These are phyloP conservation scores for Parnassius glacialis DNA, from an alignment of 2,888 invertebrate species.

Conservation along the genomic window DNA sequence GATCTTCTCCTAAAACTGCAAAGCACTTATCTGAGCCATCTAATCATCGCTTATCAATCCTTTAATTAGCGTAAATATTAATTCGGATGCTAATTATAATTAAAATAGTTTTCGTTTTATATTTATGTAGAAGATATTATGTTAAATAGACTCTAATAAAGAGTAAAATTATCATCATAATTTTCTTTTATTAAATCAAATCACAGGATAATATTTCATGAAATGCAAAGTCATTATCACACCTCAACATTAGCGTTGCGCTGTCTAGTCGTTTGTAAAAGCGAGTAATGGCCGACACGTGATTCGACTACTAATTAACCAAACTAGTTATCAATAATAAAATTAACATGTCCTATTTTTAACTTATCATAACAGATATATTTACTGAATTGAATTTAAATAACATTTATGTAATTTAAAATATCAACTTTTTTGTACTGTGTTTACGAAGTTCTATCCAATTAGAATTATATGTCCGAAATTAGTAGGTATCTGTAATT, in stretches of 20 bases:
- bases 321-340: slow-evolving; percentile 40
- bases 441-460: no score
- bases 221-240: slow-evolving; percentile 40
- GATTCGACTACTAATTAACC: slow-evolving; percentile 50
- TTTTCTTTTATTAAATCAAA: slow-evolving; percentile 24
- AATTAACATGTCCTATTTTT: slow-evolving; percentile 27
- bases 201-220: slow-evolving; percentile 33
- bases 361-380: slow-evolving; percentile 5
- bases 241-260: slow-evolving; percentile 43
- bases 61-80: no score
- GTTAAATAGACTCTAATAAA: not conserved
- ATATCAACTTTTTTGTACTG: no score
- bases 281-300: slow-evolving; percentile 47
- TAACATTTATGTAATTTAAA: no score
- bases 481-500: no score
- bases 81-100: no score
- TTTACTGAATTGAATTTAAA: no score
- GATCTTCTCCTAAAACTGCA: no score
- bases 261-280: slow-evolving; percentile 47
- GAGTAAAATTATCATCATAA: not conserved
- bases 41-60: no score
- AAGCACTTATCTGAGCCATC: no score
- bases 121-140: not conserved
- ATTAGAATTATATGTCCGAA: no score
- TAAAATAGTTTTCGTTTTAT: no score